Conservation (phyloP, 2,113 vertebrate genomes). For the Corythaixoides concolor region DNA sequence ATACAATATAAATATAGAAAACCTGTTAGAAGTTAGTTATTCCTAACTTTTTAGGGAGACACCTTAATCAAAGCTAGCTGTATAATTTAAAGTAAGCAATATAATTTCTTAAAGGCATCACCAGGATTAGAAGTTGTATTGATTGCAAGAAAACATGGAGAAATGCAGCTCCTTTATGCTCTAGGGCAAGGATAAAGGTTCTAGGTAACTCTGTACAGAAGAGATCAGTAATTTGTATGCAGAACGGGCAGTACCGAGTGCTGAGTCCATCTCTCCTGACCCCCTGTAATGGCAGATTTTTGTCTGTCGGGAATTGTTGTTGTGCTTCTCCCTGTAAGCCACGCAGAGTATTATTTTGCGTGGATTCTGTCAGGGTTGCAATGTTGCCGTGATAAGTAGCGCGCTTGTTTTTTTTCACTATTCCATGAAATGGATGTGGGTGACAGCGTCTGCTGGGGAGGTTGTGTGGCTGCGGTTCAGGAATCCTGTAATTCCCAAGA, state of each 20-base stretch:
- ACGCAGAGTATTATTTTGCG: not conserved
- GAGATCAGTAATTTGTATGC: fast-evolving
- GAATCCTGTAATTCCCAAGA: not conserved
- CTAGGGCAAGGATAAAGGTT: not conserved
- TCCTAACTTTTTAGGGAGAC: not conserved
- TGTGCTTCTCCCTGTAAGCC: not conserved
- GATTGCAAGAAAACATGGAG: not conserved
- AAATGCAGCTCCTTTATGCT: not conserved
- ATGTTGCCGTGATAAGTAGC: not conserved
- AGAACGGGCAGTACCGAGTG: fast-evolving
- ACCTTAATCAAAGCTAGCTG: not conserved
- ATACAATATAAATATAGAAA: not conserved
- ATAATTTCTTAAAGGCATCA: not conserved
- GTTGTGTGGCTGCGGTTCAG: not conserved
- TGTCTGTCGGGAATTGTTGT: not conserved
- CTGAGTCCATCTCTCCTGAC: not conserved
- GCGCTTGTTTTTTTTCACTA: fast-evolving
- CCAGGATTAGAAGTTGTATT: not conserved
- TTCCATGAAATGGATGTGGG: too few species aligned
- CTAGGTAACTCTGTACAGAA: not conserved
- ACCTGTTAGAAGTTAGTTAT: not conserved
- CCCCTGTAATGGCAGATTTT: not conserved
- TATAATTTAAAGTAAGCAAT: not conserved
- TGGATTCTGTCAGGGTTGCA: not conserved
- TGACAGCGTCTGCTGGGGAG: not conserved